Evolutionary conservation across 2,797 vertebrate genomes (phyloP), one percentile per base, ranked within the genome.

Genomic region (Galaxias olidus): DNA sequence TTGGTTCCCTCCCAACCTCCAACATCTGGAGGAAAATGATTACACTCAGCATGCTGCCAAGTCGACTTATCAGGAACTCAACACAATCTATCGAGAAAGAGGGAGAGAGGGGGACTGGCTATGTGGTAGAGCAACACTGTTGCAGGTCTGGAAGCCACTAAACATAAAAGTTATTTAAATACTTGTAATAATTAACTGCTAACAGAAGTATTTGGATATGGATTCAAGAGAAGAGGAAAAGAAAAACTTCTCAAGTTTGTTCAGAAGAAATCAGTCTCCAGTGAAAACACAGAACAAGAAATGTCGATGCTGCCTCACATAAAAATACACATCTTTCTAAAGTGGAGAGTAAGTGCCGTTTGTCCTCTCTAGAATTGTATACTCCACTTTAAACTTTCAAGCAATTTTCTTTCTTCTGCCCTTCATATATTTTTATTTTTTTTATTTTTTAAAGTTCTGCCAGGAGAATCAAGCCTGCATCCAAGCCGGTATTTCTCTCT

Each of bases 11-110:
- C 79, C 83, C 78, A 88, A 88, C 84, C 71, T 71, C 72, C 40
- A 84, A 89, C 87, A 91, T 91, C 89, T 90, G 90, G 85, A 80
- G 80, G 73, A 85, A 84, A 89, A 86, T 84, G 84, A 91, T 89
- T 88, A 85, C 77, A 77, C 75, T 74, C 54, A 62, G 77, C 61
- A 64, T 18, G 62, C 75, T 81, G 86, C 88, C 86, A 88, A 82
- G 74, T 73, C 64, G 63, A 86, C 86, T 89, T 87, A 91, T 91
- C 84, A 87, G 86, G 86, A 80, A 85, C 73, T 81, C 83, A 76
- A 45, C 51, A 54, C 54, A 58, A 18, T 57, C 41, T 44, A 52
- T 44, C 13, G 18, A 54, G 53, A 18, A 20, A 10, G 46, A 51
- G 30, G 8, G 43, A 13, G 20, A 17, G 15, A 60, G 57, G 19